Conservation (phyloP, 2,113 vertebrate species). For the Mellivora capensis region DNA sequence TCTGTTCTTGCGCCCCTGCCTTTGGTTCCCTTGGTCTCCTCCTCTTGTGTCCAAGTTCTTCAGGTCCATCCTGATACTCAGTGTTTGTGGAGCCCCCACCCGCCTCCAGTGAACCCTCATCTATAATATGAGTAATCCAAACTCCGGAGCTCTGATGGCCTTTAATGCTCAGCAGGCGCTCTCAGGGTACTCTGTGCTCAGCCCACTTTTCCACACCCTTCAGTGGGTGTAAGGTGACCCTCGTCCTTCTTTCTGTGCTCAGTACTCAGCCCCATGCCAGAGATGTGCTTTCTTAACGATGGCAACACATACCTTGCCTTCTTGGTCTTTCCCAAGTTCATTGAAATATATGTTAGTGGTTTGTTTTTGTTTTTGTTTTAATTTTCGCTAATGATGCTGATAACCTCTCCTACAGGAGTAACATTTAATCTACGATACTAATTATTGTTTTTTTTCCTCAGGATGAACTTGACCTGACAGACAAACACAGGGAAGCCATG, state of each 20-base stretch:
- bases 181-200: not conserved
- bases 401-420: not conserved
- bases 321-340: not conserved
- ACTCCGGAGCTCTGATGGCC: too few relatives aligned
- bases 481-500: conserved; percentile 99
- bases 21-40: not conserved
- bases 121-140: not conserved
- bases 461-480: conserved; percentile 98
- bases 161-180: not conserved
- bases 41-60: not conserved
- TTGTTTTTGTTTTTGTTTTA: not conserved
- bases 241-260: too few relatives aligned
- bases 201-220: not conserved
- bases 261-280: not conserved
- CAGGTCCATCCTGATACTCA: not conserved
- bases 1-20: not conserved
- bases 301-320: not conserved
- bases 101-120: not conserved
- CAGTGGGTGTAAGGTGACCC: not conserved
- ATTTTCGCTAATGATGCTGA: not conserved
- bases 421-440: not conserved
- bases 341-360: not conserved
- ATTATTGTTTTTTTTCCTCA: conserved; percentile 68
- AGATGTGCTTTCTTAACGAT: not conserved
- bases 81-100: not conserved